Base-by-base conservation (phyloP, 1,140 invertebrate species). In the Formica selysi region DNA sequence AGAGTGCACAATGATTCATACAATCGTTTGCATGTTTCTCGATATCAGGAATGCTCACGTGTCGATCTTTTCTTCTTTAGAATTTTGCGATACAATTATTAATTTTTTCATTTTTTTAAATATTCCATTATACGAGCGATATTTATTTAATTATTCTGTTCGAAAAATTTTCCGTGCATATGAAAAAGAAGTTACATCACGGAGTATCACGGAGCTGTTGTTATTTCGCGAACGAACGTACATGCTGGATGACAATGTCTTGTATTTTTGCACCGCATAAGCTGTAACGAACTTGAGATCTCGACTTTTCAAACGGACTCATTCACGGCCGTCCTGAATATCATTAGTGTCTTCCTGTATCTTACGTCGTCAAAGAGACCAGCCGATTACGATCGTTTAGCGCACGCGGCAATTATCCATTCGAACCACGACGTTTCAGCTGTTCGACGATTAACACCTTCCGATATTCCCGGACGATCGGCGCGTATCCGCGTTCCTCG, bases 361-460 rank as follows among this genome's bases (percentile, higher is more conserved):
- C 78, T 79, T 64, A 22, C 62, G 32, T 70, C 22, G 76, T 22
- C 67, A 8, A 73, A 61, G 29, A 73, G 51, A 71, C 54, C 26
- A 36, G 8, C 11, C 38, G 59, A 89, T 84, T 44, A 13, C 51
- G 8, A 36, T 61, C 32, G 73, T 78, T 84, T 89, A 89, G 79
- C 48, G 48, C 85, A 38, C 51, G 16, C 54, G 48, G 16, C 59
- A 80, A 86, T 86, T 86, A 85, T 80, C 84, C 73, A 64, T 64
- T 90, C 41, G 22, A 76, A 32, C 67, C 71, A 87, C 29, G 26
- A 38, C n/a, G 29, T 81, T 74, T 73, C 65, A 57, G 19, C 19
- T 6, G 7, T 62, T 7, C 1, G 2, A 73, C 41, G 51, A 64
- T 78, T 78, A 86, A 57, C 78, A 86, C 76, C 64, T 65, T 32